These are phyloP conservation scores for Barbus barbus DNA, from an alignment of 2,113 vertebrate genomes.

Conservation along the genomic window DNA sequence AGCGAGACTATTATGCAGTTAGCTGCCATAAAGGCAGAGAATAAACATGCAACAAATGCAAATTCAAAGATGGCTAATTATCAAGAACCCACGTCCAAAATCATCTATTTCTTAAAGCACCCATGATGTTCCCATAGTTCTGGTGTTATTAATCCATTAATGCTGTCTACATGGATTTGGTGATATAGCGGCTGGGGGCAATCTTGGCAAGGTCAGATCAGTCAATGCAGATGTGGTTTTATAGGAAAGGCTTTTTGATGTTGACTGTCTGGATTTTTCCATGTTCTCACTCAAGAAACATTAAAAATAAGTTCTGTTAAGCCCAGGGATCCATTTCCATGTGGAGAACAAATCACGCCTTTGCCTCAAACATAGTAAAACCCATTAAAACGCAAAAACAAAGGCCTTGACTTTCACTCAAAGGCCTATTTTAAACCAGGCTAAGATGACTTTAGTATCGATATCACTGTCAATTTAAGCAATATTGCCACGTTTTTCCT, in stretches of 20 bases:
- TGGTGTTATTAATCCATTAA: constrained; percentile 52
- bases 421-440: neutral
- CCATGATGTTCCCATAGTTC: constrained; percentile 45
- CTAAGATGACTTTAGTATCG: neutral
- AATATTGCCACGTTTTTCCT: neutral
- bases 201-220: constrained; percentile 63
- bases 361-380: constrained; percentile 11
- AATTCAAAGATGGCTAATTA: constrained; percentile 57
- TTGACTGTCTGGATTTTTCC: constrained; percentile 57
- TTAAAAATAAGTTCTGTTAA: constrained; percentile 50
- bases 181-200: constrained; percentile 50
- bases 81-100: constrained; percentile 49
- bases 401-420: neutral
- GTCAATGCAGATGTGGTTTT: constrained; percentile 67
- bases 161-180: constrained; percentile 39
- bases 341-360: constrained; percentile 31
- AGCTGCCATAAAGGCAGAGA: constrained; percentile 48
- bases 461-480: neutral
- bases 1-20: constrained; percentile 59
- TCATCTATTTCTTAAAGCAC: constrained; percentile 50
- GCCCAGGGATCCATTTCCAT: constrained; percentile 32
- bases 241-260: constrained; percentile 57
- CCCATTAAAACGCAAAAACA: neutral
- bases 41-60: constrained; percentile 44
- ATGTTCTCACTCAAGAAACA: constrained; percentile 57